These are phyloP conservation scores for Capitella teleta DNA, from an alignment of 1,140 invertebrate genomes.

Conservation along the genomic window DNA sequence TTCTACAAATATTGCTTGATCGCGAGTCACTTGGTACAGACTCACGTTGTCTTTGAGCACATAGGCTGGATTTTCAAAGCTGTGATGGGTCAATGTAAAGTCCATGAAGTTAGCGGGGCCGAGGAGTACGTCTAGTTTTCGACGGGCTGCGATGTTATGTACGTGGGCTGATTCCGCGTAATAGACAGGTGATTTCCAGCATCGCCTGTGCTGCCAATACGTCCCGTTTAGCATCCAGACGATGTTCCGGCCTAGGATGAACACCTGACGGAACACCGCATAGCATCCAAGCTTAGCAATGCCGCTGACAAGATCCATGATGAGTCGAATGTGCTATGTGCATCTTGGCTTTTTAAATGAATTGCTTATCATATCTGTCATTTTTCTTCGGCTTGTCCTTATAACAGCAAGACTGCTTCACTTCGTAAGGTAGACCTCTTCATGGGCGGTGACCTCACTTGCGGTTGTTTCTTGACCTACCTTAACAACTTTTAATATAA, in stretches of 20 bases:
- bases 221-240: not conserved
- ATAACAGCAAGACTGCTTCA: too few relatives aligned
- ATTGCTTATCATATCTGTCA: too few relatives aligned
- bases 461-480: too few relatives aligned
- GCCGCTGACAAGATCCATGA: too few relatives aligned
- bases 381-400: too few relatives aligned
- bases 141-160: not conserved
- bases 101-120: not conserved
- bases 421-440: too few relatives aligned
- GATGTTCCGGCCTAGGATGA: not conserved
- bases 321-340: too few relatives aligned
- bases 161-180: not conserved
- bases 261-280: too few relatives aligned
- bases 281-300: too few relatives aligned
- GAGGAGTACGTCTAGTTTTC: not conserved
- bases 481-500: too few relatives aligned
- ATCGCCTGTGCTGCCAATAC: not conserved
- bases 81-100: constrained; percentile 4
- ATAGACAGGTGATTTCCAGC: not conserved
- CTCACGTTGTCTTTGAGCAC: constrained; percentile 9
- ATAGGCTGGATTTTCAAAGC: constrained; percentile 3
- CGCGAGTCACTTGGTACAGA: constrained; percentile 1
- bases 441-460: too few relatives aligned
- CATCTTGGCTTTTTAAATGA: too few relatives aligned
- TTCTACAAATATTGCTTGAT: constrained; percentile 11